Conservation (phyloP, 2,113 vertebrate genomes). For the Terrapene triunguis region DNA sequence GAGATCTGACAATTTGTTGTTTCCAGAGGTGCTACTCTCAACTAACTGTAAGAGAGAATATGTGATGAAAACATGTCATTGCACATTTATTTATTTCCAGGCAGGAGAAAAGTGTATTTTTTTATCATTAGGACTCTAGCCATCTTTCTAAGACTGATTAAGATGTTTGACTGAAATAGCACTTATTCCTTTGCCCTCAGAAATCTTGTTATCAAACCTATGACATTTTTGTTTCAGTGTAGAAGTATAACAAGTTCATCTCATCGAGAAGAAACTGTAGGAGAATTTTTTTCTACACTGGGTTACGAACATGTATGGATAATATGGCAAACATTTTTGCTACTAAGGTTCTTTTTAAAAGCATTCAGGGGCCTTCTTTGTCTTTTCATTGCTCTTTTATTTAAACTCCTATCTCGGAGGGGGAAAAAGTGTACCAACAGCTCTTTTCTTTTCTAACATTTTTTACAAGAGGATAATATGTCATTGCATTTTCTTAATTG, state of each 20-base stretch:
- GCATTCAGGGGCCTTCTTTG: neutral
- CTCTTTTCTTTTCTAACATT: neutral
- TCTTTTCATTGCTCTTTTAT: neutral
- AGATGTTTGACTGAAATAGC: neutral
- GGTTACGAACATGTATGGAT: neutral
- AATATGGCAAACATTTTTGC: neutral
- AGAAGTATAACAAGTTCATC: neutral
- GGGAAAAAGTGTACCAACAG: neutral
- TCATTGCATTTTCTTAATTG: neutral
- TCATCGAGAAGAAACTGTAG: neutral
- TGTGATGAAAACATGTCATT: neutral
- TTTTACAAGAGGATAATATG: neutral
- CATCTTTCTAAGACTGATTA: neutral
- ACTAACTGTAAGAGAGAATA: neutral
- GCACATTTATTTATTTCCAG: neutral
- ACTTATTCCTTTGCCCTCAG: fast-evolving
- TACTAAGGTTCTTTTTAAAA: neutral
- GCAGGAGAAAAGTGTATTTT: neutral
- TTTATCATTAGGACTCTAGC: neutral
- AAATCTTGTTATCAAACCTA: neutral
- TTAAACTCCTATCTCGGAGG: neutral
- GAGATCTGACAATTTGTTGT: neutral
- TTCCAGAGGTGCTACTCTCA: neutral
- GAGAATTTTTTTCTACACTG: neutral
- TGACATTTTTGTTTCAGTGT: neutral